Conservation (phyloP, 37 sponge, comb jelly and placozoan species). For the Chondrilla cf. caribensis region DNA sequence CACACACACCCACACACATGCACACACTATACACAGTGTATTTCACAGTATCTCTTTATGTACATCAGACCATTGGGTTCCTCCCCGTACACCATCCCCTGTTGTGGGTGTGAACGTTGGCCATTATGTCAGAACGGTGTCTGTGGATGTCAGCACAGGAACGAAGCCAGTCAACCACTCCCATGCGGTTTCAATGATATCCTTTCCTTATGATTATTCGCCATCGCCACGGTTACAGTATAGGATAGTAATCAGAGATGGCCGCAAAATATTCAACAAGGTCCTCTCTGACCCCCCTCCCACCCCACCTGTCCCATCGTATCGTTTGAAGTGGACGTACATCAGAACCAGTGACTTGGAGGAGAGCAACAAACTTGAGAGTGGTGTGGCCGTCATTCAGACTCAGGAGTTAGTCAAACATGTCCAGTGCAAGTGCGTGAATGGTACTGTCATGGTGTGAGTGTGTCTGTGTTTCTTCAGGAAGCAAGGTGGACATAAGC, state of each 20-base stretch:
- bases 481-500: neutral
- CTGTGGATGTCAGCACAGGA: neutral
- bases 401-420: too few species aligned
- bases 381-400: neutral
- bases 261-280: slow-evolving; percentile 5
- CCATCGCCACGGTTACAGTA: slow-evolving; percentile 3
- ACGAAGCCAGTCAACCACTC: neutral
- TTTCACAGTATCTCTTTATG: too few species aligned
- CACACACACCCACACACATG: neutral
- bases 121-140: neutral
- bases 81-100: neutral
- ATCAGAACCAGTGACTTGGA: neutral
- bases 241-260: slow-evolving; percentile 3
- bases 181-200: neutral
- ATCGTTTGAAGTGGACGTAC: slow-evolving; percentile 3
- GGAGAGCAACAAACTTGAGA: neutral
- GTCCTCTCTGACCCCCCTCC: neutral
- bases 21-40: neutral
- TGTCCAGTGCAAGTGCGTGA: too few species aligned
- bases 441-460: neutral
- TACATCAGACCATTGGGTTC: neutral
- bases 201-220: slow-evolving; percentile 18
- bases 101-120: neutral
- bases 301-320: neutral
- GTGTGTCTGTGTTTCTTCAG: neutral